Conservation (phyloP, 1,140 invertebrate genomes). For the Chironomus striatipennis region DNA sequence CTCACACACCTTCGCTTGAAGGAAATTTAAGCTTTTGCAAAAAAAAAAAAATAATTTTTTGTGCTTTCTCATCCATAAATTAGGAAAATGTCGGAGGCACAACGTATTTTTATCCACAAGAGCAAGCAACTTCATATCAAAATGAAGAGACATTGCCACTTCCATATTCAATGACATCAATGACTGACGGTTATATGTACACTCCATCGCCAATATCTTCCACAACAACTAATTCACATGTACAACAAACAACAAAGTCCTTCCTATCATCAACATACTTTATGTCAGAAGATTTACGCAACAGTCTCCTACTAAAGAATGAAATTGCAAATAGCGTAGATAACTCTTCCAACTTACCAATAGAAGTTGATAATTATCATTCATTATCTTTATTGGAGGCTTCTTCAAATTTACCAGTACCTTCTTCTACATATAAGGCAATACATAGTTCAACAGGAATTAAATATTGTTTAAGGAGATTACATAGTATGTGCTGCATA, state of each 20-base stretch:
- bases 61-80: conserved; percentile 26
- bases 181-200: conserved; percentile 22
- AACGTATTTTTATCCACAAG: conserved; percentile 76
- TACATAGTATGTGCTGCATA: conserved; percentile 56
- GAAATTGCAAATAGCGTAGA: conserved; percentile 47
- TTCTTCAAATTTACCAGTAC: conserved; percentile 57
- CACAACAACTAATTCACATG: conserved; percentile 33
- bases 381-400: conserved; percentile 79
- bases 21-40: conserved; percentile 32
- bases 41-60: conserved; percentile 26
- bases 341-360: conserved; percentile 59
- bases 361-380: conserved; percentile 81
- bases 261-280: conserved; percentile 58
- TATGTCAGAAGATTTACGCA: conserved; percentile 62
- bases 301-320: conserved; percentile 69
- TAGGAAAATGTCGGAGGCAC: conserved; percentile 90
- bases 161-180: conserved; percentile 29
- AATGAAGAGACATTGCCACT: conserved; percentile 15
- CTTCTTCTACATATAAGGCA: conserved; percentile 85
- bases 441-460: conserved; percentile 80
- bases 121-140: conserved; percentile 30
- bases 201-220: conserved; percentile 31
- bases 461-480: conserved; percentile 75
- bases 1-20: background rate
- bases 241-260: conserved; percentile 40